Evolutionary conservation across 2,888 invertebrate species (phyloP), one percentile per base, ranked within the genome.

Genomic region (Pyrochroa serraticornis): DNA sequence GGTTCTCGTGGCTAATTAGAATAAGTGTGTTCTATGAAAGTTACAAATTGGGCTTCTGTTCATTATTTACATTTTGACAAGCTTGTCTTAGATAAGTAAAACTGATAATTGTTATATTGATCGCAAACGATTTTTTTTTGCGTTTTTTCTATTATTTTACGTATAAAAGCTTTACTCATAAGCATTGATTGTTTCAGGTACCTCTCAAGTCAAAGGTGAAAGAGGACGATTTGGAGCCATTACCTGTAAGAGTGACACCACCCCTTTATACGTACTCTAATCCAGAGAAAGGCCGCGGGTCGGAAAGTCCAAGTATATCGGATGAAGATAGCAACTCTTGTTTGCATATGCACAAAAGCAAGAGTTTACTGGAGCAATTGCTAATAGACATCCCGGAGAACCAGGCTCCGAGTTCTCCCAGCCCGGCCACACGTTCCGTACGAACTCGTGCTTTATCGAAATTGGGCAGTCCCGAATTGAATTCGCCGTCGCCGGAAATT

Each of bases 261-360:
- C 89, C 91, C 3, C 80, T 90, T 10, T 91, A 90, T 74, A 91
- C 91, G 0, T 91, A 91, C 75, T 90, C 90, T 7, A 90, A 89
- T 74, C 87, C 86, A 46, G 90, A 88, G 71, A 86, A 87, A 71
- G 79, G 82, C 42, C 70, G 72, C 37, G 73, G 73, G 38, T 72
- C 75, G 6, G 78, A 76, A 22, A 78, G 77, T 63, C 77, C 78
- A 1, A 63, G 67, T 12, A 45, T 73, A 12, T 74, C 74, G 9
- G 75, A 76, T 56, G 75, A 76, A 13, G 73, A 74, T 59, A 70
- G 67, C 58, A 71, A 68, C 41, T 65, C 68, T 12, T 68, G 67
- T 32, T 44, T 50, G 9, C 47, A 33, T 34, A 32, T 44, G n/a
- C 42, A 51, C 80, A 53, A 75, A 81, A 84, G 69, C 47, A 85